Evolutionary conservation across 2,888 invertebrate genomes (phyloP).

Genomic region (Cremastinae sp.): DNA sequence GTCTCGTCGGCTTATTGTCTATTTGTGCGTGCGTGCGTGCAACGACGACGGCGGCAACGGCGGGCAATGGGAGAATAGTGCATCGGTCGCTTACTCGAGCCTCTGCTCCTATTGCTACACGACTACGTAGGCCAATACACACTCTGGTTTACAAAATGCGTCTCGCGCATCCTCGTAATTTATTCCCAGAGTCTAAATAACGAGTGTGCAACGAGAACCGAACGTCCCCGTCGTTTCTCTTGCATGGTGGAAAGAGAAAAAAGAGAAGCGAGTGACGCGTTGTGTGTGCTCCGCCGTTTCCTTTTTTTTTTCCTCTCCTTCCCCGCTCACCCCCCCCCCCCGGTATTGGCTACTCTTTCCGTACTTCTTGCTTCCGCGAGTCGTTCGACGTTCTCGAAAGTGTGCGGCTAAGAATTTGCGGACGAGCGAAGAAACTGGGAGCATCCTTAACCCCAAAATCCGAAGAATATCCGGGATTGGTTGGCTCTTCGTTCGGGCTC

Average conservation of each 20-base stretch:
- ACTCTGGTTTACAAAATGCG: slow-evolving; percentile 58
- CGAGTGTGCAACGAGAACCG: slow-evolving; percentile 25
- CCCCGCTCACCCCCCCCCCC: slow-evolving; percentile 10
- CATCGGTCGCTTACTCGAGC: slow-evolving; percentile 49
- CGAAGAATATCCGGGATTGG: too few species aligned
- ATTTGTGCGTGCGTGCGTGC: slow-evolving; percentile 47
- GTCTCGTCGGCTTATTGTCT: slow-evolving; percentile 41
- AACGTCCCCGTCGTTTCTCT: slow-evolving; percentile 6
- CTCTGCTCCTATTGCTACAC: too few species aligned
- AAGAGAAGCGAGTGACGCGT: slow-evolving; percentile 23
- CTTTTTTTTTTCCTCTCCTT: slow-evolving; percentile 22
- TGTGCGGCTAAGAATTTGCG: not conserved
- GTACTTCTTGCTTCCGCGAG: not conserved
- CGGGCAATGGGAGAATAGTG: slow-evolving; percentile 47
- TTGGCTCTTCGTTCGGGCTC: not conserved
- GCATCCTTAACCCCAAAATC: slow-evolving; percentile 18
- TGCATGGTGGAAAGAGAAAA: slow-evolving; percentile 12
- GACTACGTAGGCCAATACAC: slow-evolving; percentile 48
- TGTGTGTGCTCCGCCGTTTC: slow-evolving; percentile 4
- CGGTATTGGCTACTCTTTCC: slow-evolving; percentile 5
- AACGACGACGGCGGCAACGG: slow-evolving; percentile 60
- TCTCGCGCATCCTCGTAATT: slow-evolving; percentile 50
- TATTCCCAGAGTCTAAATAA: slow-evolving; percentile 41
- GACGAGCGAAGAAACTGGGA: not conserved
- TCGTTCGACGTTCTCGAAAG: not conserved